Percentiles rank a stretch among this genome's conserved stretches.
Evolutionary conservation across 1,140 invertebrate species (phyloP).

Genomic region (Drosophila subobscura): DNA sequence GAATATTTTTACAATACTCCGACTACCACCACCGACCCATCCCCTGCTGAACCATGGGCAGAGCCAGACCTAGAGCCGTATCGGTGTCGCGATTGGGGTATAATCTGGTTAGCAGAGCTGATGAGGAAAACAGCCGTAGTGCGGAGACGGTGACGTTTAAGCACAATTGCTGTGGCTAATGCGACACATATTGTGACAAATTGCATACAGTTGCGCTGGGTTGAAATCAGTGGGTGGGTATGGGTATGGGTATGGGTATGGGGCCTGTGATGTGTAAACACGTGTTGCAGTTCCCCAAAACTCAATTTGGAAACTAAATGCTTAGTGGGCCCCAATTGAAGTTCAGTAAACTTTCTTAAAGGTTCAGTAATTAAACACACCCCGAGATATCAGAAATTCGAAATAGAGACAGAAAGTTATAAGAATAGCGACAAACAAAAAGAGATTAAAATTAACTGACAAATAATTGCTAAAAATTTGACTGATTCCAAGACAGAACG

Average conservation of each 20-base stretch:
- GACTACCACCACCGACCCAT: slow-evolving; percentile 16
- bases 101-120: slow-evolving; percentile 77
- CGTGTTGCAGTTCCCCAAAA: slow-evolving; percentile 55
- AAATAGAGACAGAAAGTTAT: too few relatives aligned
- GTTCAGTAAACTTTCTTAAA: background rate
- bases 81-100: slow-evolving; percentile 76
- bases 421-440: too few relatives aligned
- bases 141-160: slow-evolving; percentile 62
- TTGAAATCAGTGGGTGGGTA: background rate
- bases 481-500: too few relatives aligned
- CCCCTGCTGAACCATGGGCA: slow-evolving; percentile 7
- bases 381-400: too few relatives aligned
- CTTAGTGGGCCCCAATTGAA: slow-evolving; percentile 8
- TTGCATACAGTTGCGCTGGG: slow-evolving; percentile 61
- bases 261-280: slow-evolving; percentile 57
- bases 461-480: too few relatives aligned
- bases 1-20: slow-evolving; percentile 52
- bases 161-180: slow-evolving; percentile 83
- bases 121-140: slow-evolving; percentile 37
- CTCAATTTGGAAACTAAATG: slow-evolving; percentile 42
- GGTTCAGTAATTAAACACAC: background rate
- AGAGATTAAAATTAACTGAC: too few relatives aligned
- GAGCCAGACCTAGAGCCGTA: slow-evolving; percentile 31
- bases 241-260: slow-evolving; percentile 5
- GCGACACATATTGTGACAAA: slow-evolving; percentile 84